Conservation (phyloP, 1,140 invertebrate genomes). For the Drosophila dunni region DNA sequence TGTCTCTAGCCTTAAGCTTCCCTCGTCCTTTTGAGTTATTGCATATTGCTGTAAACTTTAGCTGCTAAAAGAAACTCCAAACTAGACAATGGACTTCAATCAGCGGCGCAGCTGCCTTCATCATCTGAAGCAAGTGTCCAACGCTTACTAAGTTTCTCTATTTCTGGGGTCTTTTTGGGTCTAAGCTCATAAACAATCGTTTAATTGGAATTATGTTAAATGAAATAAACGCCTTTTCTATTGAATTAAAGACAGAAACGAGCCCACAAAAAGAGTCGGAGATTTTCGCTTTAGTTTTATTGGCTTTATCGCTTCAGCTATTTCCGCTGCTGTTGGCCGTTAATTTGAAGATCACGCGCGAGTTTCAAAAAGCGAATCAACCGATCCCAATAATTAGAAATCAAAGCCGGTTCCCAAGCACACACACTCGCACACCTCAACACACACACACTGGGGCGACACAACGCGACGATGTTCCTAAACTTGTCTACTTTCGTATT, state of each 20-base stretch:
- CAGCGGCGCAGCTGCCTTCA: slow-evolving; percentile 4
- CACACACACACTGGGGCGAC: slow-evolving; percentile 6
- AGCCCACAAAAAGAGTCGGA: slow-evolving; percentile 27
- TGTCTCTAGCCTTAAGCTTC: neutral
- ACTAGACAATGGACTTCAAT: slow-evolving; percentile 24
- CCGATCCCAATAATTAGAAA: slow-evolving; percentile 77
- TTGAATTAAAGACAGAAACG: slow-evolving; percentile 37
- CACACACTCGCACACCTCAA: neutral
- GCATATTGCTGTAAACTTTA: slow-evolving; percentile 50
- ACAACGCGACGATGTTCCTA: slow-evolving; percentile 40
- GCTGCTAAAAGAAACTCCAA: slow-evolving; percentile 19
- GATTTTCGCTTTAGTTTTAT: slow-evolving; percentile 61
- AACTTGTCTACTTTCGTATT: slow-evolving; percentile 82
- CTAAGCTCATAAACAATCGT: slow-evolving; percentile 60
- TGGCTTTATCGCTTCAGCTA: slow-evolving; percentile 77
- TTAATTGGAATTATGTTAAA: slow-evolving; percentile 79
- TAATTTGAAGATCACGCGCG: slow-evolving; percentile 74
- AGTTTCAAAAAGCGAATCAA: slow-evolving; percentile 40
- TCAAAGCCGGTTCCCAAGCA: slow-evolving; percentile 71
- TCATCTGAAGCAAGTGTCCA: slow-evolving; percentile 52
- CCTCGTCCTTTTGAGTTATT: slow-evolving; percentile 70
- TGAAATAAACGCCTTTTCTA: slow-evolving; percentile 63
- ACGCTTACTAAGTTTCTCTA: slow-evolving; percentile 23
- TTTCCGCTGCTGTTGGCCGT: slow-evolving; percentile 75
- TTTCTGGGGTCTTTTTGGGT: slow-evolving; percentile 42